Evolutionary conservation across 1,140 invertebrate genomes (phyloP).

Genomic region (Pseudomyrmex concolor): DNA sequence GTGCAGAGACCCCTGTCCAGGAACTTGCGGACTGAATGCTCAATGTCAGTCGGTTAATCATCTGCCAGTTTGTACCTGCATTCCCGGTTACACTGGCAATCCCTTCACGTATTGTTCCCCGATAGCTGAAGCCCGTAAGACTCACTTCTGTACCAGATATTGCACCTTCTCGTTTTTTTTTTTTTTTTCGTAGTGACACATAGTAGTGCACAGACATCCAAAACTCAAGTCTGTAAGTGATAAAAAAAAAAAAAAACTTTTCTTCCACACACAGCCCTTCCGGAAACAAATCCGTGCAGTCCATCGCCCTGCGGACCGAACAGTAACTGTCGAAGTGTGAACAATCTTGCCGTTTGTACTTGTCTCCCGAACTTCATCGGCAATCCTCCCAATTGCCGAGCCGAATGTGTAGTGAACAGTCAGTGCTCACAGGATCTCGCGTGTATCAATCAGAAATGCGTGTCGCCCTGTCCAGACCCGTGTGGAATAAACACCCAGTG

Average conservation of each 20-base stretch:
- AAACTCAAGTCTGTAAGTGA: background rate
- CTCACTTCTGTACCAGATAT: slow-evolving; percentile 71
- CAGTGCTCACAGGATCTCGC: slow-evolving; percentile 83
- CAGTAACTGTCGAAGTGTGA: slow-evolving; percentile 88
- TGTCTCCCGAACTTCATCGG: slow-evolving; percentile 87
- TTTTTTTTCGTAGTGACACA: too few species aligned
- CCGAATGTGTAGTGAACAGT: slow-evolving; percentile 84
- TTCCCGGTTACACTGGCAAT: slow-evolving; percentile 87
- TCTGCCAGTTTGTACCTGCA: slow-evolving; percentile 87
- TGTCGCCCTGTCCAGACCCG: slow-evolving; percentile 84
- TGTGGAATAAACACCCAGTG: slow-evolving; percentile 85
- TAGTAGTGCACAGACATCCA: background rate
- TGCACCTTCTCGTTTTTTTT: too few species aligned
- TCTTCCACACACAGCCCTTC: slow-evolving; percentile 50
- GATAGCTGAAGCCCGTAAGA: slow-evolving; percentile 76
- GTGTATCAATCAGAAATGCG: slow-evolving; percentile 85
- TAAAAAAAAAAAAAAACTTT: slow-evolving; percentile 9
- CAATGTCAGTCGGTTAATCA: slow-evolving; percentile 89
- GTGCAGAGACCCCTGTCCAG: slow-evolving; percentile 88
- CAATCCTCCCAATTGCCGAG: slow-evolving; percentile 81
- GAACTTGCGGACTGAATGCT: slow-evolving; percentile 88
- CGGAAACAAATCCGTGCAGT: slow-evolving; percentile 85
- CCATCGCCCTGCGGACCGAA: slow-evolving; percentile 90
- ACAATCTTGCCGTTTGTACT: slow-evolving; percentile 88
- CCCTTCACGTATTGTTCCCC: slow-evolving; percentile 83